Conservation (phyloP, 1,140 invertebrate genomes). For the Fopius arisanus region DNA sequence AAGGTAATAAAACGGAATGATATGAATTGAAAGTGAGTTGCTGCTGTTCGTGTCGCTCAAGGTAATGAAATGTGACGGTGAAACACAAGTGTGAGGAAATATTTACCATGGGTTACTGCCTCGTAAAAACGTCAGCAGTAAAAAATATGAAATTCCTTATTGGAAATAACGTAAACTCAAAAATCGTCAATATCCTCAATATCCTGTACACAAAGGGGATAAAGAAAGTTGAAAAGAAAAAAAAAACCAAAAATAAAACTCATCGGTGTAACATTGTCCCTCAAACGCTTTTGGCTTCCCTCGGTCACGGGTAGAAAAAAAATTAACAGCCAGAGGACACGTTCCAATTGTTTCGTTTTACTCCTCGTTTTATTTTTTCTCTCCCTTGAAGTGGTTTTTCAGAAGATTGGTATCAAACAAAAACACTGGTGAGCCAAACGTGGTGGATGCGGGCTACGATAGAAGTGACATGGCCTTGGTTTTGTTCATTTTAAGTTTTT, state of each 20-base stretch:
- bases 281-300: no score
- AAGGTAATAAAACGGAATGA: not conserved
- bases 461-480: not conserved
- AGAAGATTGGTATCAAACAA: not conserved
- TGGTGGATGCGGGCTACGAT: not conserved
- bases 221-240: no score
- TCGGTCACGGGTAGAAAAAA: no score
- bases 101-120: not conserved
- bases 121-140: not conserved
- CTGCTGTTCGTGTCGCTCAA: not conserved
- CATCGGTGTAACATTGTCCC: no score
- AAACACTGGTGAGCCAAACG: not conserved
- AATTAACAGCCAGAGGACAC: no score
- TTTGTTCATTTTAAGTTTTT: not conserved
- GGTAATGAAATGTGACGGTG: conserved; percentile 1
- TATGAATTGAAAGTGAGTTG: not conserved
- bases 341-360: no score
- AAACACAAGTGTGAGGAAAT: not conserved
- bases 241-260: no score
- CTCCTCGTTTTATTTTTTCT: no score
- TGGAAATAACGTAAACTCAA: not conserved
- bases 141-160: not conserved
- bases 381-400: not conserved
- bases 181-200: not conserved
- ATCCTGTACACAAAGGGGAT: not conserved